Evolutionary conservation across 2,888 invertebrate genomes (phyloP), one percentile per base, ranked within the genome.

Genomic region (Ophonus ardosiacus): DNA sequence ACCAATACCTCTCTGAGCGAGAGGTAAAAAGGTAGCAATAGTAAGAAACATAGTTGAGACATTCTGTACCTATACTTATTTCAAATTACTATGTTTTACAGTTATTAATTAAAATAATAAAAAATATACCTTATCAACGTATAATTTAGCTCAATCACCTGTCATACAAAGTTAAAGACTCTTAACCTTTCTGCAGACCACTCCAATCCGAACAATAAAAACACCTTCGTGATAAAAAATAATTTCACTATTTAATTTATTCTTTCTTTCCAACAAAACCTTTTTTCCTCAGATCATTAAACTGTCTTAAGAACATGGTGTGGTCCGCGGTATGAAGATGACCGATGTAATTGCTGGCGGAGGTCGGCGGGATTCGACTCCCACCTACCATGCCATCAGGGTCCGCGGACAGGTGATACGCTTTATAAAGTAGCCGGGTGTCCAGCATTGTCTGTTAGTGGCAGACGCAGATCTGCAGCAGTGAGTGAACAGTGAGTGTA

Each of bases 341-440:
- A 63, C 13, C 63, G 31, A 1, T 7, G 38, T 68, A 68, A 68
- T 68, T 68, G 31, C 31, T 31, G n/a, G 68, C 5, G 63, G 68
- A 31, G 68, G 17, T 15, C 13, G 5, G 13, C 7, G 71, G 40
- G 68, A 38, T 68, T n/a, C 7, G 10, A 43, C 81, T 81, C 81
- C 81, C 81, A 81, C 81, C 81, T 10, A 68, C 7, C 31, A 13
- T 8, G 18, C 80, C 61, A 15, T 40, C 71, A 65, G 31, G 51
- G 21, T n/a, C 43, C 38, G 17, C 43, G 65, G 18, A 63, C 80
- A 63, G 63, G 24, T 81, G 63, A 43, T 68, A 56, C 38, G 68
- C 81, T 65, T 81, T 81, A 81, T 81, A 81, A 81, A 81, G 31
- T 71, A 71, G 81, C 81, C 68, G 6, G 31, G 71, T 24, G 56